Percentiles rank a stretch among this genome's conserved stretches.
These are phyloP conservation scores for Leptinotarsa rubiginosa DNA, from an alignment of 2,888 invertebrate genomes.

Conservation along the genomic window DNA sequence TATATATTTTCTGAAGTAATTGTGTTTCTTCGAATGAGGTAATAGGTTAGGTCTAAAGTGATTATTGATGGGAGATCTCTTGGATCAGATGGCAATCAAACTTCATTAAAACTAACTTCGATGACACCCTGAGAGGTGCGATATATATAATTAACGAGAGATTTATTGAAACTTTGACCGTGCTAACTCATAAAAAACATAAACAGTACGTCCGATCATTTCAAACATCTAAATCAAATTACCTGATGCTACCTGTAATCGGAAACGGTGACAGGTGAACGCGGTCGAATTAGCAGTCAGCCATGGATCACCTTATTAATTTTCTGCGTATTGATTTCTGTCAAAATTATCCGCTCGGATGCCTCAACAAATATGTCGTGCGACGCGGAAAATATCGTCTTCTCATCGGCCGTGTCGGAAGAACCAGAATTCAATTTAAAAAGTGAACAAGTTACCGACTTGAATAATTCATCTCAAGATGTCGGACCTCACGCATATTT, in stretches of 20 bases:
- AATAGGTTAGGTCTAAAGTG: too few relatives aligned
- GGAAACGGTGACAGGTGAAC: not conserved
- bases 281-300: conserved; percentile 17
- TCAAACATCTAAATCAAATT: not conserved
- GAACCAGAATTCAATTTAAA: conserved; percentile 54
- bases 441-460: conserved; percentile 57
- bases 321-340: conserved; percentile 31
- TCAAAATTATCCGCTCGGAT: conserved; percentile 26
- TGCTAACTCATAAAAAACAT: too few relatives aligned
- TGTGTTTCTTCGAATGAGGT: too few relatives aligned
- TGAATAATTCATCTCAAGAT: conserved; percentile 62
- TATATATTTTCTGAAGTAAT: too few relatives aligned
- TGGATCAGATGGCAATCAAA: too few relatives aligned
- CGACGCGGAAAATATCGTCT: conserved; percentile 37
- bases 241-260: not conserved
- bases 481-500: conserved; percentile 62
- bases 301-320: conserved; percentile 29
- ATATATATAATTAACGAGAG: too few relatives aligned
- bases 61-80: too few relatives aligned
- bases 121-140: too few relatives aligned
- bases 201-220: not conserved
- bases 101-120: too few relatives aligned
- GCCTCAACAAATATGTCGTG: conserved; percentile 33
- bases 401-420: conserved; percentile 49
- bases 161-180: too few relatives aligned